A percentile compares a stretch with the other conserved stretches of the same genome.
Conservation (phyloP, 2,113 vertebrate species). For the Eonycteris spelaea region DNA sequence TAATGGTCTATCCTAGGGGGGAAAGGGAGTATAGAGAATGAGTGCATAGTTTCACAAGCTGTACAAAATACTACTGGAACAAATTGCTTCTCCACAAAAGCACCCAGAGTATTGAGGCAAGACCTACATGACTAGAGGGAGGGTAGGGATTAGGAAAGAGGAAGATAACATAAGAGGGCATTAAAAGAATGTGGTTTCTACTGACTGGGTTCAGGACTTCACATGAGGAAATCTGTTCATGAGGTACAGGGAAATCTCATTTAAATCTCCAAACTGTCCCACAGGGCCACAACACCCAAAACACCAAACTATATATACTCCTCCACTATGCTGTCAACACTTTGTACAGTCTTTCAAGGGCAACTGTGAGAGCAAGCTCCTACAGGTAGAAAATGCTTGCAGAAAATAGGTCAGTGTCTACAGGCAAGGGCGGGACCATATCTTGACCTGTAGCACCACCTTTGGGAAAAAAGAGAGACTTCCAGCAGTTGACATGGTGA, state of each 20-base stretch:
- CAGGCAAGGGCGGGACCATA: not conserved
- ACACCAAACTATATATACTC: not conserved
- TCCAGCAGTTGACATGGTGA: not conserved
- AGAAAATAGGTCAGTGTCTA: not conserved
- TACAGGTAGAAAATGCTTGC: not conserved
- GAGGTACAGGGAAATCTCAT: not conserved
- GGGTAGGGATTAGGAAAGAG: not conserved
- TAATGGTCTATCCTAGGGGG: not conserved
- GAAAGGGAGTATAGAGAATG: not conserved
- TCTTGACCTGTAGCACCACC: not conserved
- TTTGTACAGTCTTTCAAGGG: not conserved
- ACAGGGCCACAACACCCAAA: not conserved
- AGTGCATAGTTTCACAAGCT: too few relatives aligned
- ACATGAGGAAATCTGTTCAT: not conserved
- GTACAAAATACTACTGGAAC: not conserved
- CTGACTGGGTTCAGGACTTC: not conserved
- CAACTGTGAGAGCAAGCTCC: not conserved
- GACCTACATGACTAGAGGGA: not conserved
- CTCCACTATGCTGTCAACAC: not conserved
- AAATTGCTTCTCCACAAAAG: not conserved
- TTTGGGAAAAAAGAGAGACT: not conserved
- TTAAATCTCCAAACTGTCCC: not conserved
- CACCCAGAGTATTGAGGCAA: not conserved
- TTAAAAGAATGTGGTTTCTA: not conserved
- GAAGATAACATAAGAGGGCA: not conserved